Conservation (phyloP, 2,797 vertebrate species). For the Acanthis flammea region DNA sequence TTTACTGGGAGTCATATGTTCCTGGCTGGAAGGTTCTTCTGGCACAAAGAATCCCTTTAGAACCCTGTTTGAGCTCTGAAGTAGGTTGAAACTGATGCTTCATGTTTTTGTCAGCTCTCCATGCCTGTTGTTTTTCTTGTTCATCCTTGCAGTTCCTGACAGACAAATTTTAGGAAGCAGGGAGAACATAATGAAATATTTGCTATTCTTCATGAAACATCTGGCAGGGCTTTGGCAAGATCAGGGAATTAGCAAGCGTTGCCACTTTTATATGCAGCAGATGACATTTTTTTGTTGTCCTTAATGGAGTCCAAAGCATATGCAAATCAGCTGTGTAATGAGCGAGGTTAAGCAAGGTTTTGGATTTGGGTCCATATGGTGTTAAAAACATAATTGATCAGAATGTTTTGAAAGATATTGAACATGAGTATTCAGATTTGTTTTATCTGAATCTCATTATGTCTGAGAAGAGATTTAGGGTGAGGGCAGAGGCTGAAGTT, state of each 20-base stretch:
- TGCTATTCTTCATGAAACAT: conserved; percentile 43
- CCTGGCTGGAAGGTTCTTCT: background rate
- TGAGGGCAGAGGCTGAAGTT: background rate
- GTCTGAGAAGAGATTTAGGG: conserved; percentile 18
- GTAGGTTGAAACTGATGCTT: background rate
- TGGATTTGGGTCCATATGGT: conserved; percentile 25
- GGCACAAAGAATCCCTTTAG: background rate
- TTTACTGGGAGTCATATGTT: background rate
- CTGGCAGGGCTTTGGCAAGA: conserved; percentile 55
- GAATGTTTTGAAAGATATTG: conserved; percentile 46
- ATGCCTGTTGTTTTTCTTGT: background rate
- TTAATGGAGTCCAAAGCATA: conserved; percentile 29
- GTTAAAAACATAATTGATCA: conserved; percentile 32
- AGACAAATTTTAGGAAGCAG: conserved; percentile 14
- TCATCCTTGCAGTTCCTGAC: conserved; percentile 12
- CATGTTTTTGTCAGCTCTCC: background rate
- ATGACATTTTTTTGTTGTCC: conserved; percentile 36
- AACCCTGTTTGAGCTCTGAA: background rate
- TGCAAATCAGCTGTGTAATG: conserved; percentile 36
- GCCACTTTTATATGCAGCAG: conserved; percentile 7
- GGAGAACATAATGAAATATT: conserved; percentile 43
- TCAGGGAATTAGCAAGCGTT: conserved; percentile 28
- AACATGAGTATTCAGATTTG: background rate
- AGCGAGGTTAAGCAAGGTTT: conserved; percentile 48
- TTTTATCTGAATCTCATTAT: conserved; percentile 30